These are phyloP conservation scores for Ariopsis seemanni DNA, from an alignment of 2,113 vertebrate genomes.

Conservation along the genomic window DNA sequence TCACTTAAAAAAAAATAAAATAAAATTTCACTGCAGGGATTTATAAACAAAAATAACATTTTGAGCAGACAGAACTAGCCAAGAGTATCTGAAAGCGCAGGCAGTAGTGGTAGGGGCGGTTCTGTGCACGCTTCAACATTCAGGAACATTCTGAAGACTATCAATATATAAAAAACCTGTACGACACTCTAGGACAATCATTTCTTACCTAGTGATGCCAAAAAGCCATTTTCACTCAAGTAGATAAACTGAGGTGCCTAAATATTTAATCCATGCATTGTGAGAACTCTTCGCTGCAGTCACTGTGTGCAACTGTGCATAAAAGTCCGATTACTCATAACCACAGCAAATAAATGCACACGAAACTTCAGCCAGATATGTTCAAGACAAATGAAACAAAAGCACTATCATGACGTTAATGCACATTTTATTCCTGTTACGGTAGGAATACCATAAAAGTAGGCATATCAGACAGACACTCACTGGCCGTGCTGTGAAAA, in stretches of 20 bases:
- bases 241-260: constrained; percentile 56
- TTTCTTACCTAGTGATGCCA: neutral
- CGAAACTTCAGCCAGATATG: neutral
- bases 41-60: neutral
- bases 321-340: constrained; percentile 53
- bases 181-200: neutral
- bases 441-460: neutral
- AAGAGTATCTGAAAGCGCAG: neutral
- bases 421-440: neutral
- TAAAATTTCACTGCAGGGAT: neutral
- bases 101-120: neutral
- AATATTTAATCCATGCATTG: constrained; percentile 63
- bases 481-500: too few species aligned
- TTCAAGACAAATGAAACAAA: neutral
- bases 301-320: constrained; percentile 62
- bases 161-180: neutral
- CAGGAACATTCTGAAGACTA: neutral
- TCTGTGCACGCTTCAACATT: neutral
- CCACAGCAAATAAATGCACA: constrained; percentile 21
- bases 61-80: neutral
- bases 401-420: neutral
- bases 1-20: neutral
- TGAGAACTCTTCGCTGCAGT: constrained; percentile 57
- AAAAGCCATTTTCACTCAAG: constrained; percentile 33
- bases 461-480: too few species aligned